phyloP scores from a whole-genome alignment of 1,140 invertebrate genomes.

The Euura lappo region DNA sequence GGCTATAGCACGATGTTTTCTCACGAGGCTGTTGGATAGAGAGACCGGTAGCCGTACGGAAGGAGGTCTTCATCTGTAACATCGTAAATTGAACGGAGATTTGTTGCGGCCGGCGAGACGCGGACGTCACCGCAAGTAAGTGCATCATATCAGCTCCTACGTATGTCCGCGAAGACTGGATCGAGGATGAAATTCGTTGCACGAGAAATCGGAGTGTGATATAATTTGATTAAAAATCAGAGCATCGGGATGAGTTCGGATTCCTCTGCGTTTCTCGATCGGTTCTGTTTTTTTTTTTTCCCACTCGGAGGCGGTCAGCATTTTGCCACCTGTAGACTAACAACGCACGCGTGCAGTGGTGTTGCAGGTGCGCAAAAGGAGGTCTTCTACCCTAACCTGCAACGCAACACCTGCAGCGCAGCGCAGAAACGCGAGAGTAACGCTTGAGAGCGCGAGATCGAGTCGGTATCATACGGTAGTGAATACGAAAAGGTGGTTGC shows the following conservation, averaged over 20 bases:
- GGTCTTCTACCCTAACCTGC: background rate
- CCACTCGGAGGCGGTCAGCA: background rate
- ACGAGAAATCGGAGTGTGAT: too few species aligned
- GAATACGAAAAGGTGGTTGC: slow-evolving; percentile 30
- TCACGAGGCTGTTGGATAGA: slow-evolving; percentile 12
- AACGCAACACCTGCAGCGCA: background rate
- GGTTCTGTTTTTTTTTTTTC: too few species aligned
- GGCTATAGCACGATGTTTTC: slow-evolving; percentile 6
- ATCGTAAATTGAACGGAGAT: slow-evolving; percentile 53
- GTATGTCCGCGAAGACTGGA: too few species aligned
- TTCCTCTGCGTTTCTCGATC: background rate
- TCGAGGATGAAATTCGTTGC: too few species aligned
- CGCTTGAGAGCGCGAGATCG: background rate
- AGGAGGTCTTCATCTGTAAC: slow-evolving; percentile 41
- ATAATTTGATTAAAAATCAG: background rate
- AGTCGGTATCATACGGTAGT: background rate
- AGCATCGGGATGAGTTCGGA: background rate
- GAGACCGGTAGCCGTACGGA: background rate
- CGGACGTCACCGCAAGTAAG: slow-evolving; percentile 50
- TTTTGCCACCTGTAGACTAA: background rate
- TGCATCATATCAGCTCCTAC: slow-evolving; percentile 38
- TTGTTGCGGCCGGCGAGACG: slow-evolving; percentile 43
- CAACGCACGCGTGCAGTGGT: background rate
- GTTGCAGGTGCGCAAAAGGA: background rate
- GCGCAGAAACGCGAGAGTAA: background rate